Evolutionary conservation across 2,113 vertebrate species (phyloP).

Genomic region (Myiagra hebetior): DNA sequence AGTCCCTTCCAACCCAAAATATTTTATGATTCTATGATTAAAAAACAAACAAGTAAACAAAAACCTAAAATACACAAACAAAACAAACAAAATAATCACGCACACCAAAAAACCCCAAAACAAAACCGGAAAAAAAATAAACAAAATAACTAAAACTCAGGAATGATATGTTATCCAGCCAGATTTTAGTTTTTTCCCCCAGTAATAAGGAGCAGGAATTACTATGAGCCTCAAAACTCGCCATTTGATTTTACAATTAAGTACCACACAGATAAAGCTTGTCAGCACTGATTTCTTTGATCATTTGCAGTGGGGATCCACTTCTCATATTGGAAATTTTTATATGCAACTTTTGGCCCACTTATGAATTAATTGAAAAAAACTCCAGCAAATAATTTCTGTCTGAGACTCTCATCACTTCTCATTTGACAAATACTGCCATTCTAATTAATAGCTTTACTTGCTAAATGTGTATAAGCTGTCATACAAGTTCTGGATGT

Average conservation of each 20-base stretch:
- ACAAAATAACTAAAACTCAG: background rate
- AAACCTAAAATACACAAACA: background rate
- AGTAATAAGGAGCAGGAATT: background rate
- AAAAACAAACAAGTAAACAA: background rate
- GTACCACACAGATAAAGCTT: background rate
- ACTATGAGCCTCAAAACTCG: background rate
- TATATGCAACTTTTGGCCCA: background rate
- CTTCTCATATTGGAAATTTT: background rate
- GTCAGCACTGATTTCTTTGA: background rate
- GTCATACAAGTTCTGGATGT: background rate
- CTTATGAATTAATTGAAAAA: background rate
- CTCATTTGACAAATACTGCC: background rate
- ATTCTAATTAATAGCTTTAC: background rate
- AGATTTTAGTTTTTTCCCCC: too few species aligned
- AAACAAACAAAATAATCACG: accelerated
- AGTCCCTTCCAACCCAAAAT: background rate
- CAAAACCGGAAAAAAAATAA: background rate
- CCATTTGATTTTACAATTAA: background rate
- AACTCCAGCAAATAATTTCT: background rate
- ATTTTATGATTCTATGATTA: background rate
- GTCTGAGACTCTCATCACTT: background rate
- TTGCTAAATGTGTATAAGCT: background rate
- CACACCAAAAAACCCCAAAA: background rate
- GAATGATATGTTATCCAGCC: background rate
- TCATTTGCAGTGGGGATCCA: background rate